Evolutionary conservation across 37 sponge, comb jelly and placozoan genomes (phyloP).

Genomic region (Aplysina aerophoba): DNA sequence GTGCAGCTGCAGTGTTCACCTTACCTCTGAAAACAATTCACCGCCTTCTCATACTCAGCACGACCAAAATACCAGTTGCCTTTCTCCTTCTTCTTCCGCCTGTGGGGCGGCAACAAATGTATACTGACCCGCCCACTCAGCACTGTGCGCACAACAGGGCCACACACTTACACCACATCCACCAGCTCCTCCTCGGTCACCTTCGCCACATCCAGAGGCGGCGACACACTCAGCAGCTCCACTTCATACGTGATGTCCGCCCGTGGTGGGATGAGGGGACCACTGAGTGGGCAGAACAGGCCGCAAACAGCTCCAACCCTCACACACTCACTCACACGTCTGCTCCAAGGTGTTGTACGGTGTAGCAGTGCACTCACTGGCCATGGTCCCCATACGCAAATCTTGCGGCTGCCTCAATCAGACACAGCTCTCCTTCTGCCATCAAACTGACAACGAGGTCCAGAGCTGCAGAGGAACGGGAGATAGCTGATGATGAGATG

Average conservation of each 20-base stretch:
- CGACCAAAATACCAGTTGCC: constrained; percentile 75
- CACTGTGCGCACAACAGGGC: background rate
- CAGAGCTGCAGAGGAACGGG: constrained; percentile 39
- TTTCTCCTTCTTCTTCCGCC: constrained; percentile 46
- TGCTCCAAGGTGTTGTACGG: background rate
- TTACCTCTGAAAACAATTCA: constrained; percentile 62
- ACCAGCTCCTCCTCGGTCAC: constrained; percentile 56
- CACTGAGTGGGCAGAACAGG: background rate
- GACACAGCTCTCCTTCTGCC: constrained; percentile 57
- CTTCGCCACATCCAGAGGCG: constrained; percentile 47
- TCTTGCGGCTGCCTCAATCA: constrained; percentile 50
- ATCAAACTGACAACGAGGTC: constrained; percentile 71
- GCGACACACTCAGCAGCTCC: constrained; percentile 56
- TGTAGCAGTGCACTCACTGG: constrained; percentile 27
- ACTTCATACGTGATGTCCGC: constrained; percentile 65
- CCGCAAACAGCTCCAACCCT: background rate
- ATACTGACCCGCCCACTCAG: background rate
- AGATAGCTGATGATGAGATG: background rate
- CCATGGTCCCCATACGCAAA: constrained; percentile 75
- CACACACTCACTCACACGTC: background rate
- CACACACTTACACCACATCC: constrained; percentile 46
- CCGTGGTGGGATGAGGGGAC: constrained; percentile 64
- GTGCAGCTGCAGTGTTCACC: background rate
- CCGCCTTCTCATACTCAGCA: constrained; percentile 53
- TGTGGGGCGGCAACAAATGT: background rate